A percentile compares a stretch with the other conserved stretches of the same genome.
Conservation (phyloP, 2,888 invertebrate genomes). For the Celastrina argiolus region DNA sequence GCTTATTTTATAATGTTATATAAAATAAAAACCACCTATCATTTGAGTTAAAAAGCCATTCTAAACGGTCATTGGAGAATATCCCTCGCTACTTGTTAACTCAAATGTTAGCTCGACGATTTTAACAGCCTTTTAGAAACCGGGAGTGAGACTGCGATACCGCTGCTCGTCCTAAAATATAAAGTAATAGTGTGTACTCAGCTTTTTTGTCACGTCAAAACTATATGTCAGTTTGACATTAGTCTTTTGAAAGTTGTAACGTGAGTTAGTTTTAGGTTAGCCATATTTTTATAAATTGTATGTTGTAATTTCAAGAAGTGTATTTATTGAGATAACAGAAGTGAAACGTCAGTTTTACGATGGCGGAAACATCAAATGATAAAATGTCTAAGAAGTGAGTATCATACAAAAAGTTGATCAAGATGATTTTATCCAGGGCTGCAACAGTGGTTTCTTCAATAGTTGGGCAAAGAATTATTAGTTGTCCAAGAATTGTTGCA, state of each 20-base stretch:
- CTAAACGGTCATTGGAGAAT: too few relatives aligned
- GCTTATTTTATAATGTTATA: too few relatives aligned
- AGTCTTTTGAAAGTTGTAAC: conserved; percentile 14
- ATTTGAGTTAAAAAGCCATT: too few relatives aligned
- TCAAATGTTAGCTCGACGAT: too few relatives aligned
- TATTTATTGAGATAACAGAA: not conserved
- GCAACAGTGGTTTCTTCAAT: conserved; percentile 40
- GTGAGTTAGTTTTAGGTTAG: conserved; percentile 26
- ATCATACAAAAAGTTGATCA: conserved; percentile 44
- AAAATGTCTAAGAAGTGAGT: conserved; percentile 85
- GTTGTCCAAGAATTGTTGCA: conserved; percentile 43
- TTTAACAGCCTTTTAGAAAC: too few relatives aligned
- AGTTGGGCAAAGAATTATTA: conserved; percentile 42
- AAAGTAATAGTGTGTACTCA: not conserved
- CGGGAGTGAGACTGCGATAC: too few relatives aligned
- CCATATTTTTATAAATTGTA: conserved; percentile 14
- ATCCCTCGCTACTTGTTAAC: too few relatives aligned
- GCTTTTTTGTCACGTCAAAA: not conserved
- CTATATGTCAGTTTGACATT: not conserved
- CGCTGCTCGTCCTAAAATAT: conserved; percentile 14
- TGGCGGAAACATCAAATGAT: conserved; percentile 79
- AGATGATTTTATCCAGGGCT: conserved; percentile 51
- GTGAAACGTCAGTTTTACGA: conserved; percentile 37
- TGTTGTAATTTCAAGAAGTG: not conserved
- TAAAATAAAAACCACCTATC: too few relatives aligned